A percentile compares a stretch with the other conserved stretches of the same genome.
Evolutionary conservation across 1,140 invertebrate species (phyloP).

Genomic region (Vanessa atalanta): DNA sequence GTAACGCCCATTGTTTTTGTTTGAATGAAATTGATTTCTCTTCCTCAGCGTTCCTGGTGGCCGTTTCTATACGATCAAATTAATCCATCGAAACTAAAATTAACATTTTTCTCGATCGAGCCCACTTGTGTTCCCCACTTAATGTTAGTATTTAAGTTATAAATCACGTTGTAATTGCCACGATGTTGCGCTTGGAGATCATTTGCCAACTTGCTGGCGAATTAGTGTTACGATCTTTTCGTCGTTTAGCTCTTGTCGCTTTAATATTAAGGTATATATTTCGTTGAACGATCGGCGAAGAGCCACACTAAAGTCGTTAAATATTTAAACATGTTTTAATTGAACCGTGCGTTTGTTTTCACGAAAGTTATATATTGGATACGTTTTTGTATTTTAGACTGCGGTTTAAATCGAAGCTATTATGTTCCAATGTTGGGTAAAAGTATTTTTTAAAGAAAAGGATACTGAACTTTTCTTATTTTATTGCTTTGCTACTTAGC

Average conservation of each 20-base stretch:
- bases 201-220: slow-evolving; percentile 42
- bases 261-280: not conserved
- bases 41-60: slow-evolving; percentile 28
- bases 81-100: slow-evolving; percentile 47
- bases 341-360: too few species aligned
- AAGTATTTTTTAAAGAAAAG: too few species aligned
- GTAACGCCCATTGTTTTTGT: slow-evolving; percentile 10
- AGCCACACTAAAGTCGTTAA: slow-evolving; percentile 1
- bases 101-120: slow-evolving; percentile 57
- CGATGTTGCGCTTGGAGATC: slow-evolving; percentile 31
- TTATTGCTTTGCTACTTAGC: too few species aligned
- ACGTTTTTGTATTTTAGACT: too few species aligned
- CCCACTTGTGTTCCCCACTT: slow-evolving; percentile 35
- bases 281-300: not conserved
- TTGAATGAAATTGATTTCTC: not conserved
- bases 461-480: too few species aligned
- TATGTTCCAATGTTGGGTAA: too few species aligned
- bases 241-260: not conserved
- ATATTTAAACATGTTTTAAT: not conserved
- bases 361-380: too few species aligned
- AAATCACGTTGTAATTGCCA: slow-evolving; percentile 64
- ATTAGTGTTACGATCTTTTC: slow-evolving; percentile 32
- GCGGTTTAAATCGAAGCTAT: too few species aligned
- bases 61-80: slow-evolving; percentile 11
- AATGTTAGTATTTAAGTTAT: slow-evolving; percentile 61